Evolutionary conservation across 2,888 invertebrate genomes (phyloP), one percentile per base, ranked within the genome.

Genomic region (Polyploca ridens): DNA sequence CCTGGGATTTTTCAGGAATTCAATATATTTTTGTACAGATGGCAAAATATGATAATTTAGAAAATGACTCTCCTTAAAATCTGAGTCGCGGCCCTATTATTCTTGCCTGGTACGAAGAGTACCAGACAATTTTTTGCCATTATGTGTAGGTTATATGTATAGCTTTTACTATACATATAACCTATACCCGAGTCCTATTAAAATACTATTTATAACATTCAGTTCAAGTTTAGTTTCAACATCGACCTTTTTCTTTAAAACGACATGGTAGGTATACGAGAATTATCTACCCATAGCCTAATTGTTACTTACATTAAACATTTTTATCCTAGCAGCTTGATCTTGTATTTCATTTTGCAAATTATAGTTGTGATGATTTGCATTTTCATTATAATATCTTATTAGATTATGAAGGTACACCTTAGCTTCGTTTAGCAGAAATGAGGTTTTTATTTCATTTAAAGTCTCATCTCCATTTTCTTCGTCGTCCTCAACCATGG

Each of bases 221-320:
- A 27, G 27, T 27, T 27, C 27, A 27, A 1, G 27, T 27, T 27
- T 27, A 27, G 27, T 27, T 2, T 27, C 27, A 27, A 27, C 35
- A 35, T 35, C 35, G 35, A 35, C 35, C 10, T 38, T 27, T 27
- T 27, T 27, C 1, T 27, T 27, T 27, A 27, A 27, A 38, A 0
- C 38, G 38, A 38, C 6, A 44, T 49, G 8, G 16, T 16, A n/a
- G n/a, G n/a, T n/a, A n/a, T n/a, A 49, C 5, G 16, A 49, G 6
- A n/a, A 7, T 6, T n/a, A 16, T 14, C 7, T 49, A 16, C 6
- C n/a, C 7, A 6, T 13, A 44, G 10, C 8, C 11, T 13, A 35
- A 27, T 27, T 6, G 2, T 35, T 38, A 81, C 85, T 81, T 71
- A 90, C 90, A 66, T 78, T 77, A 64, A 77, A 90, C 16, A 86